A percentile compares a stretch with the other conserved stretches of the same genome.
Conservation (phyloP, 2,113 vertebrate genomes). For the Hepsetus odoe region DNA sequence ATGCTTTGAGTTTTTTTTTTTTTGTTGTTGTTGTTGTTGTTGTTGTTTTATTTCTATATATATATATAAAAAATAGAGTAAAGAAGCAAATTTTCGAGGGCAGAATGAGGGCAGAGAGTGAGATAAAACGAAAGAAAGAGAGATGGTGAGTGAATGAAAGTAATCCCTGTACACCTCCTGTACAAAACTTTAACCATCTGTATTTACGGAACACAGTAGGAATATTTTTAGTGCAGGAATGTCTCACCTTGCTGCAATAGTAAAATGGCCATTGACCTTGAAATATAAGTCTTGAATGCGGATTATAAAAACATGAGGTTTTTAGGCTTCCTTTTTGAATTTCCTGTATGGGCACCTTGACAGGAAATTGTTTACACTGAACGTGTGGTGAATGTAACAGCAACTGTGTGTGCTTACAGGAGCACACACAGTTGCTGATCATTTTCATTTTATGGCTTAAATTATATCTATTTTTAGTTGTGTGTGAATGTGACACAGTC, state of each 20-base stretch:
- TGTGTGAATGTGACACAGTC: background rate
- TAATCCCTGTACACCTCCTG: too few relatives aligned
- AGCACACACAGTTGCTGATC: too few relatives aligned
- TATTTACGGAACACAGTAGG: background rate
- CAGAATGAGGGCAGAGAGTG: slow-evolving; percentile 44
- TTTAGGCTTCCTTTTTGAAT: background rate
- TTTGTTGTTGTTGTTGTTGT: too few relatives aligned
- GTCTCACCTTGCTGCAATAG: background rate
- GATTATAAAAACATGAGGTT: background rate
- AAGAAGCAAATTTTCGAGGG: too few relatives aligned
- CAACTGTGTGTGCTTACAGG: background rate
- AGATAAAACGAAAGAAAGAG: background rate
- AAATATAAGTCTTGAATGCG: background rate
- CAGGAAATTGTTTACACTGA: slow-evolving; percentile 35
- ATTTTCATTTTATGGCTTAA: background rate
- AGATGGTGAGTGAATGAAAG: background rate
- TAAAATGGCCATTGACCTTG: slow-evolving; percentile 17
- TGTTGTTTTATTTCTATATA: too few relatives aligned
- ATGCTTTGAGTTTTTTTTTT: slow-evolving; percentile 61
- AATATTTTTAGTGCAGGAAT: background rate
- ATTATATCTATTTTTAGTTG: background rate
- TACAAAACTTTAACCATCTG: background rate
- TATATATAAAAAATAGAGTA: too few relatives aligned
- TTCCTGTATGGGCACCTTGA: background rate
- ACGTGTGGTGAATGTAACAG: background rate